Base-by-base conservation (phyloP, 2,888 invertebrate species). In the Drosophila mettleri region DNA sequence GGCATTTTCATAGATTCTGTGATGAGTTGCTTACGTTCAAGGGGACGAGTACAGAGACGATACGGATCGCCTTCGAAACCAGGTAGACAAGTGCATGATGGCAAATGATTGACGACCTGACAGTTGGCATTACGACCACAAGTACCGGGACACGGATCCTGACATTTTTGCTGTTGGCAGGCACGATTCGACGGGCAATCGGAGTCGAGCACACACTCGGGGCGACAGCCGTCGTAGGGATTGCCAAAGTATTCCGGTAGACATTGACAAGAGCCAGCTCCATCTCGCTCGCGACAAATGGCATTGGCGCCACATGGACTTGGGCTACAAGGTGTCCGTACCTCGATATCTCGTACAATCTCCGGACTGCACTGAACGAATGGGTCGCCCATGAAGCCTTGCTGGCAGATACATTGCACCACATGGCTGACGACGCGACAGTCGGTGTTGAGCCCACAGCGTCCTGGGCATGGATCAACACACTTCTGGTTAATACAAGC, bases 401-500 rank as follows among this genome's bases (percentile, higher is more conserved):
- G 85, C 16, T 93, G 80, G 89, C 97, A 97, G 29, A 94, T 93
- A 89, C 97, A 95, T 80, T 95, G 93, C 16, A 96, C 95, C 36
- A 96, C 94, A 90, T 96, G 96, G 87, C 95, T 96, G 34, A 95
- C 93, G 2, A 96, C 96, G 59, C 94, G 93, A 88, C 97, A 97
- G 85, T 95, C 94, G 7, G 96, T 94, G 88, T 95, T 96, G 10
- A 93, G 81, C 31, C 96, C 96, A 91, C 97, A 97, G 5, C 95
- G 93, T 33, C 94, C 94, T 31, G 94, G 93, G 86, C 96, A 96
- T 18, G 96, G 96, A 91, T 96, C 95, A 63, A 93, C 93, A 91
- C 97, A 97, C 93, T 95, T 96, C 88, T 95, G 94, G 91, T 95
- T 95, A 45, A 95, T 94, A 90, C 97, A 97, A 5, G 96, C 95